Conservation (phyloP, 2,113 vertebrate genomes). For the Etheostoma spectabile region DNA sequence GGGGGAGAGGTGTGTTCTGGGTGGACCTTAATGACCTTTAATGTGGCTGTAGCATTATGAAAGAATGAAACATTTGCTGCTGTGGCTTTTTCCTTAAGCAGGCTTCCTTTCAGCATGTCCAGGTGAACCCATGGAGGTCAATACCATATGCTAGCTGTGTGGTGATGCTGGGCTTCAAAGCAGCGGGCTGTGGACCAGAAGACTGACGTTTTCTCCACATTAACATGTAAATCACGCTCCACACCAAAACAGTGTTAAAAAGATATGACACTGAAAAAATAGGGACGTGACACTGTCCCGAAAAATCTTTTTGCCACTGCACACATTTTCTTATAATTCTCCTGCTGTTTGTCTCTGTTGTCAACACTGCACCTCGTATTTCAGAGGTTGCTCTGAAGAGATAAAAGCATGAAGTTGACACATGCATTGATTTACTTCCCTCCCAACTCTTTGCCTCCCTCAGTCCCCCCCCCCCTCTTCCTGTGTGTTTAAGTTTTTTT, state of each 20-base stretch:
- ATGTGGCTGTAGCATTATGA: conserved; percentile 5
- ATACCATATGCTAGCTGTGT: no score
- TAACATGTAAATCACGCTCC: no score
- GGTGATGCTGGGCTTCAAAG: no score
- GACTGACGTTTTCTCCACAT: no score
- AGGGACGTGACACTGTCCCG: no score
- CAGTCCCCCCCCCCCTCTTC: not conserved
- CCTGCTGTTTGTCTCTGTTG: not conserved
- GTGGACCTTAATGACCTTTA: conserved; percentile 17
- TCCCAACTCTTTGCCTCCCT: not conserved
- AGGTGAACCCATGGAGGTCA: no score
- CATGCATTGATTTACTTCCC: not conserved
- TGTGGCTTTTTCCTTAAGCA: not conserved
- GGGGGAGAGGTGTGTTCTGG: conserved; percentile 16
- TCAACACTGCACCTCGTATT: not conserved
- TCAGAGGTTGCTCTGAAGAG: not conserved
- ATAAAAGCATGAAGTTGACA: conserved; percentile 4
- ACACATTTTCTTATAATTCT: not conserved
- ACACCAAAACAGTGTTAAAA: no score
- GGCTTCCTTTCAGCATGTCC: not conserved
- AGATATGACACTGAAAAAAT: no score
- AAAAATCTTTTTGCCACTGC: not conserved
- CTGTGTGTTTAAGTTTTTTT: not conserved
- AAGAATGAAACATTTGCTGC: not conserved
- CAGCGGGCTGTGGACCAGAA: no score